Conservation (phyloP, 2,113 vertebrate genomes). For the Chelonoidis abingdonii region DNA sequence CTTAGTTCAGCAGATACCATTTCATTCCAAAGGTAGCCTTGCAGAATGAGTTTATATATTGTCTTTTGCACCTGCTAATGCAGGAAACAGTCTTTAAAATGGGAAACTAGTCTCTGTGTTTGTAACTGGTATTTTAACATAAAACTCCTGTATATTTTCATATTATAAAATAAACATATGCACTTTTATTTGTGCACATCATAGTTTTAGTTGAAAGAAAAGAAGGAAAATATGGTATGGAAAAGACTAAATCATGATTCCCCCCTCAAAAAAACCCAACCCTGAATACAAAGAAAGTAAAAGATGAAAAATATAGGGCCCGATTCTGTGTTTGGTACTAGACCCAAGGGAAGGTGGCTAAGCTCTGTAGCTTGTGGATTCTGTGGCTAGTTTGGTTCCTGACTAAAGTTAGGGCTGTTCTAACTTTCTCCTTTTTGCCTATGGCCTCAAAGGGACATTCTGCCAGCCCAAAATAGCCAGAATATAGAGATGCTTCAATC, state of each 20-base stretch:
- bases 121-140: not conserved
- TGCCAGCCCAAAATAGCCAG: not conserved
- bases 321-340: not conserved
- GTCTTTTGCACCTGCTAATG: not conserved
- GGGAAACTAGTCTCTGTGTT: not conserved
- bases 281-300: not conserved
- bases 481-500: not conserved
- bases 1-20: not conserved
- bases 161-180: not conserved
- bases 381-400: not conserved
- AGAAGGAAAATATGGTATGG: rapidly evolving
- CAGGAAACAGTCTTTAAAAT: not conserved
- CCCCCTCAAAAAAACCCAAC: not conserved
- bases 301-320: not conserved
- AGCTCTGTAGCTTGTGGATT: not conserved
- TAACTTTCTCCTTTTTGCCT: not conserved
- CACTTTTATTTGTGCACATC: not conserved
- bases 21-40: not conserved
- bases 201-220: not conserved
- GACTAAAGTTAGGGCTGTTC: not conserved
- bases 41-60: rapidly evolving
- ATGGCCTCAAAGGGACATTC: not conserved
- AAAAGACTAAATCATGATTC: not conserved
- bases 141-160: not conserved
- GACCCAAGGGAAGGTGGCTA: not conserved